A percentile compares a stretch with the other conserved stretches of the same genome.
phyloP scores from a whole-genome alignment of 2,113 vertebrate species.

The Clinocottus analis region DNA sequence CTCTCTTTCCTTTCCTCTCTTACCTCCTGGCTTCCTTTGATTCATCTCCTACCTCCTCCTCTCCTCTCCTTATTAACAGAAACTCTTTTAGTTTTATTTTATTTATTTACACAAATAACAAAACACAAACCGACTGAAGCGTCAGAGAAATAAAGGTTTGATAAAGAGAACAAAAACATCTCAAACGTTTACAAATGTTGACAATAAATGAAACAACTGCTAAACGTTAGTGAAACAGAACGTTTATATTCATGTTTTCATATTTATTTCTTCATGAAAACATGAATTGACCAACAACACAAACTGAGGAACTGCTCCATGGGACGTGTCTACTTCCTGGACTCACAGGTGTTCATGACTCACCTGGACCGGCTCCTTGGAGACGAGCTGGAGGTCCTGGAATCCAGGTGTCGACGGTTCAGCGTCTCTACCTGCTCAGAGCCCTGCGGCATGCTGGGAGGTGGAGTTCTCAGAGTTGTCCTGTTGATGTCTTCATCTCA shows the following conservation, averaged over 20 bases:
- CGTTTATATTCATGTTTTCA: too few species aligned
- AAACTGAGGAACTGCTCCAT: not conserved
- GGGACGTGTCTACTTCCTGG: conserved; percentile 5
- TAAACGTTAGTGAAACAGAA: too few species aligned
- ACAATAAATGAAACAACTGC: too few species aligned
- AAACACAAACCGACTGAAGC: too few species aligned
- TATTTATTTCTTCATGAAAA: too few species aligned
- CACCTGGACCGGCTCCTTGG: conserved; percentile 37
- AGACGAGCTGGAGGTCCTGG: conserved; percentile 51
- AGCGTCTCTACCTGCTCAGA: conserved; percentile 18
- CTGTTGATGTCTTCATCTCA: too few species aligned
- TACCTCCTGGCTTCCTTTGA: not conserved
- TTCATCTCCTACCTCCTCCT: not conserved
- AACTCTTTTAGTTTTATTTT: not conserved
- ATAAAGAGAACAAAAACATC: too few species aligned
- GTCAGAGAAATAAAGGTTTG: too few species aligned
- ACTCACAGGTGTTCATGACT: conserved; percentile 3
- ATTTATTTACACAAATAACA: not conserved
- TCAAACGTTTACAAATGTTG: too few species aligned
- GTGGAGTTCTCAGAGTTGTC: conserved; percentile 35
- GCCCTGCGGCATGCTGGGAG: conserved; percentile 58
- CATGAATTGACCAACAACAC: not conserved
- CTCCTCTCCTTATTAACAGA: too few species aligned
- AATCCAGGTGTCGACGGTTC: conserved; percentile 25
- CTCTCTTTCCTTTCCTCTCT: not conserved